Evolutionary conservation across 2,797 vertebrate genomes (phyloP).

Genomic region (Tympanoctomys barrerae): DNA sequence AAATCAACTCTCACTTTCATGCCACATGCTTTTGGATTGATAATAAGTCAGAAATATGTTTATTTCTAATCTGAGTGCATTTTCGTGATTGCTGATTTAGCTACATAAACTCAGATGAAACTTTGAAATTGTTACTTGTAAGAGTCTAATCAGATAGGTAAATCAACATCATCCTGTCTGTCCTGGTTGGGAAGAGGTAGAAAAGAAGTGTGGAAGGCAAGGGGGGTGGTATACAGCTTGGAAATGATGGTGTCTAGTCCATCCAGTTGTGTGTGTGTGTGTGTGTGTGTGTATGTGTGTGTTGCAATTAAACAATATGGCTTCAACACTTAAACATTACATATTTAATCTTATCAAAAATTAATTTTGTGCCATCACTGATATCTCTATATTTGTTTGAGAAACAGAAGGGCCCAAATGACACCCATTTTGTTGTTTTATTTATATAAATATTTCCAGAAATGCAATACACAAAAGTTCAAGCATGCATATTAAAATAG

Average conservation of each 20-base stretch:
- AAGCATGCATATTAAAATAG: not conserved
- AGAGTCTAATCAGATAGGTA: not conserved
- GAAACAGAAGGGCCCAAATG: not conserved
- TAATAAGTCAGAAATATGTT: constrained; percentile 45
- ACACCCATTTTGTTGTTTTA: not conserved
- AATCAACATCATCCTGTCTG: not conserved
- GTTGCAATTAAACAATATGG: not conserved
- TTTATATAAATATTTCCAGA: constrained; percentile 29
- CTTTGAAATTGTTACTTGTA: not conserved
- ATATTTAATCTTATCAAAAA: not conserved
- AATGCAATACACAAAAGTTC: constrained; percentile 18
- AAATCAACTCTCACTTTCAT: not conserved
- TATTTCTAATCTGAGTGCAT: constrained; percentile 28
- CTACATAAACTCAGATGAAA: constrained; percentile 34
- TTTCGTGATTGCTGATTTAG: constrained; percentile 12
- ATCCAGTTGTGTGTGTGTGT: no score
- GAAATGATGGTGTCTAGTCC: not conserved
- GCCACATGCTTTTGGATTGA: not conserved
- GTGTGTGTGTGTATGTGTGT: no score
- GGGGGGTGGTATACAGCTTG: not conserved
- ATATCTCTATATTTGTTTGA: not conserved
- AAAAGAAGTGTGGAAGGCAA: not conserved
- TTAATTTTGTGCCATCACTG: not conserved
- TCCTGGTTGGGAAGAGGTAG: not conserved
- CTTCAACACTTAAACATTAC: constrained; percentile 46